phyloP scores from a whole-genome alignment of 2,888 invertebrate species.

The Syrista parreyssii region DNA sequence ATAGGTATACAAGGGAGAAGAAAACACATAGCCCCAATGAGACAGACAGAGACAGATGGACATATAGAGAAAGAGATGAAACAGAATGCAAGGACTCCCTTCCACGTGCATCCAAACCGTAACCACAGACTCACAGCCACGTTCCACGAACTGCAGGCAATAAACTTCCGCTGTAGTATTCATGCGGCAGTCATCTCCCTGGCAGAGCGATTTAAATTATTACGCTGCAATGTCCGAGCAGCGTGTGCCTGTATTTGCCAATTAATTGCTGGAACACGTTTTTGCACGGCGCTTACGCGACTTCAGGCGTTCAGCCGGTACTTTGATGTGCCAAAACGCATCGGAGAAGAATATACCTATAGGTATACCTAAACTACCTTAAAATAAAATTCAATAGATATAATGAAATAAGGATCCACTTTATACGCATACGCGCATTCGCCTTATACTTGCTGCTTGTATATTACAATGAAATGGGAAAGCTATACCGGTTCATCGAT shows the following conservation, averaged over 20 bases:
- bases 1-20: not conserved
- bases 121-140: not conserved
- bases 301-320: not conserved
- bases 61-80: not conserved
- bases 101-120: not conserved
- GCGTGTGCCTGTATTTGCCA: slow-evolving; percentile 24
- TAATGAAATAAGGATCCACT: not conserved
- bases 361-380: not conserved
- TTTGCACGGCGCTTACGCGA: slow-evolving; percentile 5
- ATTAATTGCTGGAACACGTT: slow-evolving; percentile 26
- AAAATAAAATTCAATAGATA: not conserved
- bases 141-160: not conserved
- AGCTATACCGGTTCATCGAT: not conserved
- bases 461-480: not conserved
- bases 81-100: not conserved
- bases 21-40: not conserved
- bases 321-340: not conserved
- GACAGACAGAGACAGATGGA: not conserved
- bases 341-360: not conserved
- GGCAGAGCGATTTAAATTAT: slow-evolving; percentile 25
- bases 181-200: not conserved
- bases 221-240: slow-evolving; percentile 18
- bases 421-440: not conserved
- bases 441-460: not conserved
- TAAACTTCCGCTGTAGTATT: not conserved